A percentile compares a stretch with the other conserved stretches of the same genome.
These are phyloP conservation scores for Lethenteron camtschaticum DNA, from an alignment of 2,113 vertebrate species.

Conservation along the genomic window DNA sequence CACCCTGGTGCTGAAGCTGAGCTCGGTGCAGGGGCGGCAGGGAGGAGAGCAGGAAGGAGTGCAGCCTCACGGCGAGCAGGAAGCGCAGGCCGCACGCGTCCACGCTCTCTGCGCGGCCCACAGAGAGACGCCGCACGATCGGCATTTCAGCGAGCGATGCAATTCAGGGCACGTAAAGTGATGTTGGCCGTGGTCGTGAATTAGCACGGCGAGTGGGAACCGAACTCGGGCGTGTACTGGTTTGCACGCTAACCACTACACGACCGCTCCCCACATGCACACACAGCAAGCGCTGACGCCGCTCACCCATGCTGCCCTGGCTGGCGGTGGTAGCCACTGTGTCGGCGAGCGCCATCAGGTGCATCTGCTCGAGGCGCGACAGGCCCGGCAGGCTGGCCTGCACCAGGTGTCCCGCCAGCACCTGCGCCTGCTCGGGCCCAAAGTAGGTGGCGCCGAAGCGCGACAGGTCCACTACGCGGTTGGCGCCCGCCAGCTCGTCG, in stretches of 20 bases:
- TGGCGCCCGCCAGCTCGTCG: too few relatives aligned
- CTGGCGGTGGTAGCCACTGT: conserved; percentile 57
- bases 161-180: too few relatives aligned
- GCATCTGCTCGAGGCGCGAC: conserved; percentile 93
- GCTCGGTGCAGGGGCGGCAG: conserved; percentile 75
- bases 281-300: too few relatives aligned
- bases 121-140: too few relatives aligned
- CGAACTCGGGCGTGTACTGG: too few relatives aligned
- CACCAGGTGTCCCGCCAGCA: conserved; percentile 91
- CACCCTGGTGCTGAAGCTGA: conserved; percentile 92
- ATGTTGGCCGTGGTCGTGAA: too few relatives aligned
- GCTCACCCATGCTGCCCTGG: too few relatives aligned
- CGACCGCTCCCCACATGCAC: too few relatives aligned
- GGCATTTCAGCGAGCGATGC: too few relatives aligned
- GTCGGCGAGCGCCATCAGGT: conserved; percentile 82
- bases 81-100: conserved; percentile 87
- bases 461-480: conserved; percentile 35
- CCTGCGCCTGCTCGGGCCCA: conserved; percentile 76
- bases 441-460: conserved; percentile 85
- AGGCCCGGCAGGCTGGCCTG: conserved; percentile 89
- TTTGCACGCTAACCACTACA: too few relatives aligned
- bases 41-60: conserved; percentile 80
- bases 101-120: conserved; percentile 21
- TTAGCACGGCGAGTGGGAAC: too few relatives aligned
- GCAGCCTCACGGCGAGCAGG: conserved; percentile 80